Evolutionary conservation across 2,113 vertebrate genomes (phyloP).

Genomic region (Myodes glareolus): DNA sequence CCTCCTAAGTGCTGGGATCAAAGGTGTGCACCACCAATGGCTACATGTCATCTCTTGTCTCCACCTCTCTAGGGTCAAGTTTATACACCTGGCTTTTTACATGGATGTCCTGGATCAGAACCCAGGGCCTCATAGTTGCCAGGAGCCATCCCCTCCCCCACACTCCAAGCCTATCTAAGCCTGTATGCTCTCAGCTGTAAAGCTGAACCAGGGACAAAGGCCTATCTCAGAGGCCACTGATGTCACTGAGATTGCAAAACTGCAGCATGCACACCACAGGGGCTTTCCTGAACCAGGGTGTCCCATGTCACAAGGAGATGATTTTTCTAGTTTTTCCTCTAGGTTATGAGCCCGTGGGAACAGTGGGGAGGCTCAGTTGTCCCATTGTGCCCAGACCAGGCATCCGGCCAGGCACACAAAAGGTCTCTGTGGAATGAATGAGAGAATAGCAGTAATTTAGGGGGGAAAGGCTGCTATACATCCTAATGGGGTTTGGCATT

Average conservation of each 20-base stretch:
- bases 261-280: not conserved
- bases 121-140: not conserved
- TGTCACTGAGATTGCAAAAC: accelerated
- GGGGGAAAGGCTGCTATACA: not conserved
- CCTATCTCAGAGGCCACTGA: not conserved
- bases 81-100: not conserved
- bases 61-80: not conserved
- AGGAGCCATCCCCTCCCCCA: not conserved
- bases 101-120: not conserved
- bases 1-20: not conserved
- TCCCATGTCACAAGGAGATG: not conserved
- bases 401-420: not conserved
- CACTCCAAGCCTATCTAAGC: not conserved
- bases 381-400: not conserved
- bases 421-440: not conserved
- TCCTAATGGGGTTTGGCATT: not conserved
- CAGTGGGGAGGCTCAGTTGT: not conserved
- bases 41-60: not conserved
- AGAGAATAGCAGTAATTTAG: not conserved
- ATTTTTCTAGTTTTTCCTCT: not conserved
- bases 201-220: not conserved
- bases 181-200: not conserved
- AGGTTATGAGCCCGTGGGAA: not conserved
- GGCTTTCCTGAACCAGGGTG: not conserved
- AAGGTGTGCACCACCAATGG: not conserved